phyloP scores from a whole-genome alignment of 1,140 invertebrate species.

The Holotrichia oblita region DNA sequence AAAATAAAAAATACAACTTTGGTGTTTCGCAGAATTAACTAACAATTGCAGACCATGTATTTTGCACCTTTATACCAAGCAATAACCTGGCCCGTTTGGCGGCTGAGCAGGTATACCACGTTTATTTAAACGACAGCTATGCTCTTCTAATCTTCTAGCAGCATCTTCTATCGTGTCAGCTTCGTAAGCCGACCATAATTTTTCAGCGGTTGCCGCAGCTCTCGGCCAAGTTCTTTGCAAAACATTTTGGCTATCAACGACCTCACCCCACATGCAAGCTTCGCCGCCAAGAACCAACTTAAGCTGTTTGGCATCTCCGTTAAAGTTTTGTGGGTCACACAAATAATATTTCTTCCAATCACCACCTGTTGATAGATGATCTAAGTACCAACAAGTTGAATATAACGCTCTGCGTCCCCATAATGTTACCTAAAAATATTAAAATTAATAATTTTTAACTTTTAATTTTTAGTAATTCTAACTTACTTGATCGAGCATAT shows the following conservation, averaged over 20 bases:
- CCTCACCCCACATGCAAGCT: constrained; percentile 92
- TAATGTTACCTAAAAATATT: constrained; percentile 61
- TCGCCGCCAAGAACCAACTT: constrained; percentile 83
- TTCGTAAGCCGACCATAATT: constrained; percentile 74
- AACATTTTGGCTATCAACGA: constrained; percentile 74
- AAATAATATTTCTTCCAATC: constrained; percentile 83
- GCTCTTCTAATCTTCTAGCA: constrained; percentile 77
- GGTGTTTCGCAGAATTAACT: too few relatives aligned
- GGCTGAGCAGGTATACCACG: constrained; percentile 79
- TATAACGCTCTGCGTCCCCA: constrained; percentile 73
- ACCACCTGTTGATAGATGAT: constrained; percentile 73
- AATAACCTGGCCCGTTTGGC: constrained; percentile 73
- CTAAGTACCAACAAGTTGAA: constrained; percentile 88
- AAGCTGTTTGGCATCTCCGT: constrained; percentile 61
- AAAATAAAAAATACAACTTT: too few relatives aligned
- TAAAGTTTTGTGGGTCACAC: constrained; percentile 76
- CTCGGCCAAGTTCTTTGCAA: constrained; percentile 78
- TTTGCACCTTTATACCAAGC: constrained; percentile 57
- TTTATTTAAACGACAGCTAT: constrained; percentile 83
- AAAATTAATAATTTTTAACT: background rate
- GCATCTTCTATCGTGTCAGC: constrained; percentile 50
- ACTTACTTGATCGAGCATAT: background rate
- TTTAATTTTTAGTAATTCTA: background rate
- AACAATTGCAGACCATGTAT: background rate
- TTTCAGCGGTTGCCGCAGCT: constrained; percentile 84